Evolutionary conservation across 2,113 vertebrate genomes (phyloP).

Genomic region (Mellivora capensis): DNA sequence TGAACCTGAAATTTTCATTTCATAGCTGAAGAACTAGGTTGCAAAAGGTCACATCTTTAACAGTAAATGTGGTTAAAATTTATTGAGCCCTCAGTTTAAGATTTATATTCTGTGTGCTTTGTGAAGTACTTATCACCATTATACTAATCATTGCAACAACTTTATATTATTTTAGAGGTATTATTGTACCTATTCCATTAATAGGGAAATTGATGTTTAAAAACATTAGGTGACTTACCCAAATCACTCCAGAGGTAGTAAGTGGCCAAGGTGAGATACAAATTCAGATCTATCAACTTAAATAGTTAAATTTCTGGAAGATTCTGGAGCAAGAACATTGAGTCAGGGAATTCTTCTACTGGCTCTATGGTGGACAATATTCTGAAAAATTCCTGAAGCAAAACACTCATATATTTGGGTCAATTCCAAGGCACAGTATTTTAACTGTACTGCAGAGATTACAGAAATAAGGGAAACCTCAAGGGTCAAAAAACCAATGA

Average conservation of each 20-base stretch:
- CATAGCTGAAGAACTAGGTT: not conserved
- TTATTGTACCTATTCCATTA: not conserved
- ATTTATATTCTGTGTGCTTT: not conserved
- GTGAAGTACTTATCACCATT: not conserved
- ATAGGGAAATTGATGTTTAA: not conserved
- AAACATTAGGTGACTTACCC: not conserved
- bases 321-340: not conserved
- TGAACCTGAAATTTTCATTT: not conserved
- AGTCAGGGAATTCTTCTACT: not conserved
- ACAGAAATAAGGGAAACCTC: not conserved
- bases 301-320: not conserved
- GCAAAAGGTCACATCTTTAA: not conserved
- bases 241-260: not conserved
- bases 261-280: not conserved
- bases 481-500: not conserved
- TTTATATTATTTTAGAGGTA: not conserved
- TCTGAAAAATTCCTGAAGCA: slow-evolving; percentile 3
- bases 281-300: not conserved
- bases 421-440: not conserved
- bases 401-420: not conserved
- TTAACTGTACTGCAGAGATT: not conserved
- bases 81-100: not conserved
- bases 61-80: not conserved
- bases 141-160: not conserved
- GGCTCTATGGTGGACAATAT: not conserved